Evolutionary conservation across 2,888 invertebrate species (phyloP), one percentile per base, ranked within the genome.

Genomic region (Scaptomyza cyrtandrae): DNA sequence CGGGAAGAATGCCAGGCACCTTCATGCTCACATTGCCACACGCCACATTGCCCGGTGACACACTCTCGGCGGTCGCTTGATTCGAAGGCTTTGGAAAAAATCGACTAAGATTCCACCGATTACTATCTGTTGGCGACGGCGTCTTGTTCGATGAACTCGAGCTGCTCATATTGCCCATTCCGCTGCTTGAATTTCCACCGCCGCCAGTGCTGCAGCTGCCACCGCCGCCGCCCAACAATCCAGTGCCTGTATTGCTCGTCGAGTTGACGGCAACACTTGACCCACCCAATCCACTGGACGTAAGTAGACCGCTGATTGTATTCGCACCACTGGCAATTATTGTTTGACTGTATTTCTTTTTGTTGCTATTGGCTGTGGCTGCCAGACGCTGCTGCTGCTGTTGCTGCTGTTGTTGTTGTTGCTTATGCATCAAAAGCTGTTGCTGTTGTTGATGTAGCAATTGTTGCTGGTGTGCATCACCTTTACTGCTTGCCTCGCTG

Each of bases 401-500:
- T 2, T 19, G 19, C 19, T 56, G 64, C 29, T 63, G 74, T 6
- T 52, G 75, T 7, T 72, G 84, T 50, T 78, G 24, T 1, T 54
- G 67, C 10, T 60, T 77, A 1, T 67, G 67, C n/a, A 65, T 72
- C 2, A 62, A 75, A 0, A 73, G 73, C 3, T 70, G 63, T 1
- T 58, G 66, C 2, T 71, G 71, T 1, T 69, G 65, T 9, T 76
- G 73, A 3, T 63, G 53, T 6, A 52, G 59, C 10, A 67, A 62
- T 6, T 63, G 66, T 7, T 66, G 75, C 3, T 75, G 66, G 79
- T 82, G 79, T 7, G 70, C 41, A 16, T 92, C 91, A 41, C 89
- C 89, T 75, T 90, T 92, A 56, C 86, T 89, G 24, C 91, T 91
- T 13, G 91, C 87, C 61, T 85, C 92, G 58, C 91, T 92, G 45